These are phyloP conservation scores for Shargacucullia verbasci DNA, from an alignment of 2,888 invertebrate species.

Conservation along the genomic window DNA sequence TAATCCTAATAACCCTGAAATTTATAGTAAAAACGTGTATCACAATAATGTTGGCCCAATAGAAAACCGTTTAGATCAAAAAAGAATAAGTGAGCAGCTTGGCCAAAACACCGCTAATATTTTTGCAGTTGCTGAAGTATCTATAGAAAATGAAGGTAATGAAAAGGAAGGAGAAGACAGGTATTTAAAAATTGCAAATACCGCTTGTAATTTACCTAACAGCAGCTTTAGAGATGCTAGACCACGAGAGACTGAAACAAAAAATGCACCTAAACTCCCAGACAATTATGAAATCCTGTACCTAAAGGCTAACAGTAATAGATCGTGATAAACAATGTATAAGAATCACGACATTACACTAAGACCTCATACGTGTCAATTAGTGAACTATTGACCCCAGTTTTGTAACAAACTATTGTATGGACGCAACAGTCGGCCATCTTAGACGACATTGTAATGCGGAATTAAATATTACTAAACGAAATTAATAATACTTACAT, in stretches of 20 bases:
- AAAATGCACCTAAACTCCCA: slow-evolving; percentile 14
- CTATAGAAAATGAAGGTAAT: too few species aligned
- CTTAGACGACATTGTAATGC: slow-evolving; percentile 41
- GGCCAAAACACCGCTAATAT: too few species aligned
- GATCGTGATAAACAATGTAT: slow-evolving; percentile 50
- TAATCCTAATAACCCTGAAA: too few species aligned
- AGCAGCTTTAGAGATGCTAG: slow-evolving; percentile 10
- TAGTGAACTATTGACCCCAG: slow-evolving; percentile 48
- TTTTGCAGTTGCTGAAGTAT: too few species aligned
- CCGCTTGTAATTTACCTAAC: too few species aligned
- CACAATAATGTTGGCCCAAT: too few species aligned
- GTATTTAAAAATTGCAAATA: too few species aligned
- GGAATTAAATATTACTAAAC: slow-evolving; percentile 47
- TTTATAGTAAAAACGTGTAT: too few species aligned
- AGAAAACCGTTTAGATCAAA: too few species aligned
- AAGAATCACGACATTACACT: slow-evolving; percentile 51
- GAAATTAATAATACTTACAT: slow-evolving; percentile 30
- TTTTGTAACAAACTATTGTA: slow-evolving; percentile 33
- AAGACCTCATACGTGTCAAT: slow-evolving; percentile 29
- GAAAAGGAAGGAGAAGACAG: too few species aligned
- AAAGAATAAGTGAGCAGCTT: too few species aligned
- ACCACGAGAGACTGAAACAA: slow-evolving; percentile 12
- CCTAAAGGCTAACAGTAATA: slow-evolving; percentile 34
- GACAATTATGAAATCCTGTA: slow-evolving; percentile 26
- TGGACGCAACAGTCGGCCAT: slow-evolving; percentile 27